phyloP scores from a whole-genome alignment of 2,797 vertebrate species.

The Sebastes miniatus region DNA sequence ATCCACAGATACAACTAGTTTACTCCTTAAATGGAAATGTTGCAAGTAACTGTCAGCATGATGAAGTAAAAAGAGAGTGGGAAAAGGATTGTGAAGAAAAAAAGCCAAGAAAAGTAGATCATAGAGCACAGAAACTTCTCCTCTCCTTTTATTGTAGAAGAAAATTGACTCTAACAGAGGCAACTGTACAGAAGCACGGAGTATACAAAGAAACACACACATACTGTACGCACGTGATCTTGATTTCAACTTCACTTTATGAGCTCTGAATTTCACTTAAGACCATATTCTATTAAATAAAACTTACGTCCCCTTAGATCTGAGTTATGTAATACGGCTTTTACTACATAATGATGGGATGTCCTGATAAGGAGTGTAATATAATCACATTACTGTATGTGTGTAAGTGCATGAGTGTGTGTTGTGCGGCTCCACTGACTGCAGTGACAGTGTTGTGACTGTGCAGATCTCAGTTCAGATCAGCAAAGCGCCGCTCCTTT shows the following conservation, averaged over 20 bases:
- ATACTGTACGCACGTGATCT: neutral
- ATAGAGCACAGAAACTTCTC: conserved; percentile 3
- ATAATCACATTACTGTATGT: neutral
- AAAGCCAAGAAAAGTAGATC: conserved; percentile 1
- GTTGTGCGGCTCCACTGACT: neutral
- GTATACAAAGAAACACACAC: neutral
- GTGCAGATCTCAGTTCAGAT: conserved; percentile 56
- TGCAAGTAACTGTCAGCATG: conserved; percentile 17
- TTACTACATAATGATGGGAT: neutral
- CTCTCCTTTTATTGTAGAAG: neutral
- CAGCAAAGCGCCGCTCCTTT: conserved; percentile 29
- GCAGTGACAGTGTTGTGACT: conserved; percentile 24
- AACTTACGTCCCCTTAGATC: neutral
- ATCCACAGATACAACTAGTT: neutral
- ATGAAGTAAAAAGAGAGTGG: conserved; percentile 3
- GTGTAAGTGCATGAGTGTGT: neutral
- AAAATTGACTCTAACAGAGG: neutral
- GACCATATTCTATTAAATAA: neutral
- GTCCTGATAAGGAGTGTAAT: neutral
- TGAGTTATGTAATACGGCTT: neutral
- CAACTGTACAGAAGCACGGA: neutral
- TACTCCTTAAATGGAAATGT: conserved; percentile 23
- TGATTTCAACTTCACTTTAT: neutral
- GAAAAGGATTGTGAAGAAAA: neutral
- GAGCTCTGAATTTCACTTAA: neutral